Conservation (phyloP, 2,888 invertebrate genomes). For the Hydrotaea cyrtoneurina region DNA sequence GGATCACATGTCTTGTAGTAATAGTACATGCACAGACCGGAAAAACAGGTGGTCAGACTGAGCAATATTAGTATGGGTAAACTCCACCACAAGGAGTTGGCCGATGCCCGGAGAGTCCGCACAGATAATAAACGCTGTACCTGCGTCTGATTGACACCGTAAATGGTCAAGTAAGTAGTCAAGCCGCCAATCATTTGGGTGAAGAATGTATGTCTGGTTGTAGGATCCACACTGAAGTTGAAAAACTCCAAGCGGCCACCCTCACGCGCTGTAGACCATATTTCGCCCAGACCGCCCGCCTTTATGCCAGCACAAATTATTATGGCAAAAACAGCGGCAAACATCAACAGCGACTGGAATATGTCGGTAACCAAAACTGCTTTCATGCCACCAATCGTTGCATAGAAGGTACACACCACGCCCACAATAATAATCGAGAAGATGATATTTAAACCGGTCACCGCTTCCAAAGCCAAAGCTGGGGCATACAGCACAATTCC, state of each 20-base stretch:
- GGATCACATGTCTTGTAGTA: conserved; percentile 93
- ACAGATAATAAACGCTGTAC: conserved; percentile 88
- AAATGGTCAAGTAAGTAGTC: conserved; percentile 89
- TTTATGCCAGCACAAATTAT: conserved; percentile 87
- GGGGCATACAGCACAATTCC: conserved; percentile 97
- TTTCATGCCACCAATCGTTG: conserved; percentile 94
- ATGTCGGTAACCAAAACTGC: conserved; percentile 94
- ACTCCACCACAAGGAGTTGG: conserved; percentile 88
- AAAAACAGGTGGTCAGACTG: conserved; percentile 87
- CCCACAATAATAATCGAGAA: conserved; percentile 86
- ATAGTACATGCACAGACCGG: conserved; percentile 92
- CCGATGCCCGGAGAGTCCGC: conserved; percentile 86
- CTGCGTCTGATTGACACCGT: conserved; percentile 94
- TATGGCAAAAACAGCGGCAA: conserved; percentile 89
- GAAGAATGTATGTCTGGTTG: conserved; percentile 92
- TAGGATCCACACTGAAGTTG: conserved; percentile 89
- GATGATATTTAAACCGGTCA: conserved; percentile 88
- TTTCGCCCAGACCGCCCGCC: conserved; percentile 86
- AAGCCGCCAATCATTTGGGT: conserved; percentile 90
- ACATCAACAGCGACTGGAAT: conserved; percentile 92
- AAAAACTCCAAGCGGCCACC: conserved; percentile 87
- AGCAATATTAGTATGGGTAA: conserved; percentile 89
- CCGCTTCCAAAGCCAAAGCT: conserved; percentile 92
- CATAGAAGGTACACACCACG: conserved; percentile 92
- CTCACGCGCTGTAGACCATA: conserved; percentile 87